Base-by-base conservation (phyloP, 2,888 invertebrate species). In the Morpho achilles region DNA sequence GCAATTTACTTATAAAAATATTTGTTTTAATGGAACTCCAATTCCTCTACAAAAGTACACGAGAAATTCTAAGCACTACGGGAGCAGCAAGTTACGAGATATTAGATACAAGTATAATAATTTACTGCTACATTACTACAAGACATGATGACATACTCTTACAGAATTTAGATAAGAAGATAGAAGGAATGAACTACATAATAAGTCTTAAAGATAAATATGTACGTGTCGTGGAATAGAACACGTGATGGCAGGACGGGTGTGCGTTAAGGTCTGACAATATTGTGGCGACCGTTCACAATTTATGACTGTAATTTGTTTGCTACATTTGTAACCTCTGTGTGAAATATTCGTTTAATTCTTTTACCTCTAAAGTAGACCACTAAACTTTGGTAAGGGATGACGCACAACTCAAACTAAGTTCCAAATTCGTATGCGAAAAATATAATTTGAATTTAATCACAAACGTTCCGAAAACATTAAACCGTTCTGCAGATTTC, bases 161-260 rank as follows among this genome's bases (percentile, higher is more conserved):
- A 59, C 53, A 48, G 62, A 57, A 57, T 55, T 61, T 56, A 57
- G 58, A 56, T 50, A 49, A 62, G 56, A 59, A 62, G 62, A 54
- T 62, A 62, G 62, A 50, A 62, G 50, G 56, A 56, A 56, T 54
- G 46, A 39, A 59, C 56, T 62, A 62, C 59, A 53, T 47, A 59
- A 48, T 62, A 62, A 41, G 44, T 59, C 56, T 43, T 62, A 62
- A 41, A 52, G 45, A 59, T 60, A 22, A 52, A 50, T 65, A 60
- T 66, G 82, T 83, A 62, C 66, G 82, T 82, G 87, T 88, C 88
- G 89, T 89, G 80, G 88, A 89, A 89, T 88, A 89, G 89, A 88
- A 89, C 89, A 88, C 85, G 84, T 84, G 81, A 69, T 75, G 79
- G 80, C 76, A 83, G 87, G 87, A 88, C 87, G 87, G 87, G 87